Percentiles rank a stretch among this genome's conserved stretches.
These are phyloP conservation scores for Dendrocincla fuliginosa DNA, from an alignment of 2,797 vertebrate genomes.

Conservation along the genomic window DNA sequence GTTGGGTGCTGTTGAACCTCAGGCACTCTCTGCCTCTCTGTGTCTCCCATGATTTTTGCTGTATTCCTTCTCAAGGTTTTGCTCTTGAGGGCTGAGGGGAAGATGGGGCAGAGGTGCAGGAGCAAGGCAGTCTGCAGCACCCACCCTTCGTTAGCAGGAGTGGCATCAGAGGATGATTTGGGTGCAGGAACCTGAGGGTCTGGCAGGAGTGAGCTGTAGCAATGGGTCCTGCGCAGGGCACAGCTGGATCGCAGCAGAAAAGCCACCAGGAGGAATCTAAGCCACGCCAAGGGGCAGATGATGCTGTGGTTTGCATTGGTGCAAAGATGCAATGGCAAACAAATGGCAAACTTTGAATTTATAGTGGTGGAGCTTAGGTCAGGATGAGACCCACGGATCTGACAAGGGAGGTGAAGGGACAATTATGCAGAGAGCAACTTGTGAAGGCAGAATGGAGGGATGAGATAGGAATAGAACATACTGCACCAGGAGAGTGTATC, in stretches of 20 bases:
- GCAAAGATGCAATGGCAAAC: not conserved
- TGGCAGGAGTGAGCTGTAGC: not conserved
- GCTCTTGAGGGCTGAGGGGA: not conserved
- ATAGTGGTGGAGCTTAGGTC: not conserved
- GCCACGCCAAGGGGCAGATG: not conserved
- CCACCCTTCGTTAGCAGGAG: not conserved
- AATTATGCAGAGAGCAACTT: not conserved
- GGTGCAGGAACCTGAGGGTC: not conserved
- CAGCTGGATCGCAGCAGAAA: fast-evolving
- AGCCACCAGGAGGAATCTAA: not conserved
- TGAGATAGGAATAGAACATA: not conserved
- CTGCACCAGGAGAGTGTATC: not conserved
- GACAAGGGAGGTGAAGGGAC: not conserved
- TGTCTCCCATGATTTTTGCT: not conserved
- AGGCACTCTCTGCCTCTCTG: not conserved
- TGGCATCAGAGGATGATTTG: not conserved
- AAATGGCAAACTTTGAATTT: not conserved
- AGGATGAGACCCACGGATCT: not conserved
- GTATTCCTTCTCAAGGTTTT: not conserved
- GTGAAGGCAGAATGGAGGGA: not conserved
- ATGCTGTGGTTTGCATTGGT: not conserved
- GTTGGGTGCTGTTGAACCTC: constrained; percentile 24
- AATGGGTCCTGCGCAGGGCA: not conserved
- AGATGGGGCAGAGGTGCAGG: not conserved
- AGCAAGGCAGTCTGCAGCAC: not conserved